Conservation (phyloP, 37 sponge, comb jelly and placozoan genomes). For the Tethya wilhelma region DNA sequence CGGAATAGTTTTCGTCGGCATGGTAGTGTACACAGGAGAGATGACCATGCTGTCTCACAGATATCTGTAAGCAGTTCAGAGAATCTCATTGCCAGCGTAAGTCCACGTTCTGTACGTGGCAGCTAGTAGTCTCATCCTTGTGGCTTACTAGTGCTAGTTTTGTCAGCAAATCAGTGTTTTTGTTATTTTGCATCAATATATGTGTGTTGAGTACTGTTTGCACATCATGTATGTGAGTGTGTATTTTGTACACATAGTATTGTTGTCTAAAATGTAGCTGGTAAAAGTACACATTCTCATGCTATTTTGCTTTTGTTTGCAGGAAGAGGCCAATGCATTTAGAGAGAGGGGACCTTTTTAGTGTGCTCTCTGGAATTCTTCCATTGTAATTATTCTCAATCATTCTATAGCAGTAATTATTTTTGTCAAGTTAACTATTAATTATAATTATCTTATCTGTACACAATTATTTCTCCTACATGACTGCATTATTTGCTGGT, state of each 20-base stretch:
- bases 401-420: no score
- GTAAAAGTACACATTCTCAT: neutral
- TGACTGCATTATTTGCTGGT: no score
- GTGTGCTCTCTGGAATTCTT: neutral
- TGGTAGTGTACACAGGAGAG: constrained; percentile 55
- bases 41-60: constrained; percentile 35
- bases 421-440: no score
- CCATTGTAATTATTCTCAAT: no score
- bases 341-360: constrained; percentile 59
- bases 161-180: neutral
- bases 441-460: no score
- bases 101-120: neutral
- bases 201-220: neutral
- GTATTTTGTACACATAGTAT: neutral
- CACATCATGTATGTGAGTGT: neutral
- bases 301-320: neutral
- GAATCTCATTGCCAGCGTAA: constrained; percentile 33
- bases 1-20: constrained; percentile 59
- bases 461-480: no score
- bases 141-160: neutral
- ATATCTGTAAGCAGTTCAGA: constrained; percentile 33
- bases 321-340: constrained; percentile 20
- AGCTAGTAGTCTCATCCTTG: neutral
- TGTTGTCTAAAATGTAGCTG: neutral
- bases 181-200: neutral